Conservation (phyloP, 2,797 vertebrate species). For the Oreochromis mossambicus region DNA sequence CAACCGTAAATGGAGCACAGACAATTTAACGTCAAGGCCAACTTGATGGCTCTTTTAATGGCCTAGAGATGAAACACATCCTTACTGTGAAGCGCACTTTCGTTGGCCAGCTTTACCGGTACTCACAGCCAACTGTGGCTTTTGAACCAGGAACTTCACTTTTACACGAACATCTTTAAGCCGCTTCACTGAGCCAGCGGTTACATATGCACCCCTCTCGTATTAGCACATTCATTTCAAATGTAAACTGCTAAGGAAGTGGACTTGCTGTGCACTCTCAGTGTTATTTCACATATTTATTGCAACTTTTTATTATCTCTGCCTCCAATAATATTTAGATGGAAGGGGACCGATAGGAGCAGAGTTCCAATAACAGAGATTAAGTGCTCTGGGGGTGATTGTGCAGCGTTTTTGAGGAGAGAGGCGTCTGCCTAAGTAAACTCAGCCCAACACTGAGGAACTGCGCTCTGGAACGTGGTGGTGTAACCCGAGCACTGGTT, state of each 20-base stretch:
- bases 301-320: constrained; percentile 73
- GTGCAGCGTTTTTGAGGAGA: constrained; percentile 53
- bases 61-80: neutral
- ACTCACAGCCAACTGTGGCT: neutral
- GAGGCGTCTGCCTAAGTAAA: constrained; percentile 73
- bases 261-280: constrained; percentile 36
- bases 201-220: neutral
- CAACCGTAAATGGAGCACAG: neutral
- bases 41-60: no score
- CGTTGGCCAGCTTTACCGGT: neutral
- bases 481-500: constrained; percentile 69
- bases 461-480: constrained; percentile 63
- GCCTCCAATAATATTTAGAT: constrained; percentile 75
- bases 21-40: neutral
- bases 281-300: constrained; percentile 66
- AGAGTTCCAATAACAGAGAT: constrained; percentile 77
- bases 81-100: neutral
- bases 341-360: constrained; percentile 65
- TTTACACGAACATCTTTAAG: neutral
- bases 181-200: neutral
- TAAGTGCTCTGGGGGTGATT: constrained; percentile 66
- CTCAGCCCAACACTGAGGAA: constrained; percentile 57
- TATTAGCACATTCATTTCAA: constrained; percentile 12
- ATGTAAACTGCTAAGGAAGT: constrained; percentile 12
- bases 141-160: neutral